Conservation (phyloP, 2,888 invertebrate genomes). For the Seira ritae region DNA sequence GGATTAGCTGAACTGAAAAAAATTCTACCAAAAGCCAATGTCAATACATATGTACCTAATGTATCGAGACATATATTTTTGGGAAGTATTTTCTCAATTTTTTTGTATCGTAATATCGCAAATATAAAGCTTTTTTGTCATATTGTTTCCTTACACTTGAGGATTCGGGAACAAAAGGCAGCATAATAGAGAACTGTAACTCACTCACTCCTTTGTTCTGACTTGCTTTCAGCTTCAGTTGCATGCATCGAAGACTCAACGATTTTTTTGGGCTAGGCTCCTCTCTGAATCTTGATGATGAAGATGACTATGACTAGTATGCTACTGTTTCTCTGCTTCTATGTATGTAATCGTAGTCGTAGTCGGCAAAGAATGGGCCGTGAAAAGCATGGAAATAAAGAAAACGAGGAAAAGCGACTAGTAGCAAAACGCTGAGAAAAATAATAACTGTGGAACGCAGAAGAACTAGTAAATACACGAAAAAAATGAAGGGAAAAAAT, state of each 20-base stretch:
- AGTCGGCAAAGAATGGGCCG: neutral
- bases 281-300: neutral
- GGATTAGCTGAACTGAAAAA: no score
- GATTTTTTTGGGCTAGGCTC: neutral
- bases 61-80: no score
- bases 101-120: no score
- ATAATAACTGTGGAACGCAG: constrained; percentile 1
- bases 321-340: no score
- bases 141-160: constrained; percentile 6
- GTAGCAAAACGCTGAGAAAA: neutral
- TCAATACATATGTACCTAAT: no score
- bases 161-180: constrained; percentile 8
- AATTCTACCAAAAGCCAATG: no score
- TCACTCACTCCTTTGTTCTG: neutral
- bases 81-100: no score
- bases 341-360: no score
- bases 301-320: neutral
- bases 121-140: constrained; percentile 10
- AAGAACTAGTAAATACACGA: neutral
- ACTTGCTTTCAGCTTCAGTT: no score
- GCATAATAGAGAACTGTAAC: neutral
- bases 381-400: neutral
- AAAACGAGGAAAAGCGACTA: constrained; percentile 2
- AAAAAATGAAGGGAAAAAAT: neutral
- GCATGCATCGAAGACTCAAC: neutral